Percentiles rank a stretch among this genome's conserved stretches.
Conservation (phyloP, 2,113 vertebrate species). For the Cryptotis parvus region DNA sequence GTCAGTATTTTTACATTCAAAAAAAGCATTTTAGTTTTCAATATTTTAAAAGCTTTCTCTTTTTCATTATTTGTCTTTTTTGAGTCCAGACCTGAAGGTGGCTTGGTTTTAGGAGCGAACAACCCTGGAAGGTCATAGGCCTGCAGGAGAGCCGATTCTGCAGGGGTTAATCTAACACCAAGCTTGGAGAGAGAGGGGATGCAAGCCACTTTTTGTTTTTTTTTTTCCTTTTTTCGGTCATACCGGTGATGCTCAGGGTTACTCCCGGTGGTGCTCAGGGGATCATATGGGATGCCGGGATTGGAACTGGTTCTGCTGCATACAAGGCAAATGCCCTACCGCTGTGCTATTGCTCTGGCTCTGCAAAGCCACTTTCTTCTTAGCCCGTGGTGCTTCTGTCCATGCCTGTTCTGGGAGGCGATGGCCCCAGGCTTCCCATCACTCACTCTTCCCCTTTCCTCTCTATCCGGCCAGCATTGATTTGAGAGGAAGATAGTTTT, state of each 20-base stretch:
- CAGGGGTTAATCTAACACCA: background rate
- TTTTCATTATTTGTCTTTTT: background rate
- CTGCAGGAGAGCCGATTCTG: background rate
- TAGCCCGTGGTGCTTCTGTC: background rate
- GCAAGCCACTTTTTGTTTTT: too few species aligned
- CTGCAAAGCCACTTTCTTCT: background rate
- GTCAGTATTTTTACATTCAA: too few species aligned
- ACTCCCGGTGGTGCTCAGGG: too few species aligned
- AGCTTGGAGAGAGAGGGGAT: background rate
- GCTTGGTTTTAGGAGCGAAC: constrained; percentile 41
- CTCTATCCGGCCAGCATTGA: background rate
- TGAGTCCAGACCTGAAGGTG: background rate
- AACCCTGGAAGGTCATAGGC: background rate
- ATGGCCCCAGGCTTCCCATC: background rate
- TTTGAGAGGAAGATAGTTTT: background rate
- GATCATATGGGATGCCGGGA: too few species aligned
- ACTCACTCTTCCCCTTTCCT: background rate
- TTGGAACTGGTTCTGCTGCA: too few species aligned
- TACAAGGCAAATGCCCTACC: too few species aligned
- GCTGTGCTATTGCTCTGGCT: too few species aligned
- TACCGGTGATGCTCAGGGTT: too few species aligned
- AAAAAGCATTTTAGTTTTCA: too few species aligned
- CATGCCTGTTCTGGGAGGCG: background rate
- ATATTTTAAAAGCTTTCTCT: background rate
- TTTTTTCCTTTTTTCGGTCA: too few species aligned